Percentiles rank a stretch among this genome's conserved stretches.
Evolutionary conservation across 2,113 vertebrate genomes (phyloP).

Genomic region (Bubo bubo): DNA sequence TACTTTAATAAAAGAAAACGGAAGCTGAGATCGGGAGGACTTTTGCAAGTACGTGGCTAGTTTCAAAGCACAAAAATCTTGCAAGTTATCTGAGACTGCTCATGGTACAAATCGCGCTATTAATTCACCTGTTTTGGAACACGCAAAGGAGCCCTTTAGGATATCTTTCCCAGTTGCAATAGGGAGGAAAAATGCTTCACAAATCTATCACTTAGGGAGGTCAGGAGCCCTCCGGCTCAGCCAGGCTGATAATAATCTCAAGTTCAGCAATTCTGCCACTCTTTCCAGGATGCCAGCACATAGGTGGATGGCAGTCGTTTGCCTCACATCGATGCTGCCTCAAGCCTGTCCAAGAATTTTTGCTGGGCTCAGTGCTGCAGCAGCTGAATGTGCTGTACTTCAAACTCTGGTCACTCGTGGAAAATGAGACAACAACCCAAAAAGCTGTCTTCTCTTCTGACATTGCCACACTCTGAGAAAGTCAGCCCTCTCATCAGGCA

Average conservation of each 20-base stretch:
- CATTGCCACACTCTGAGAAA: slow-evolving; percentile 35
- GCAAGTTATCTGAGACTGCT: background rate
- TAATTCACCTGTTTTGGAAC: background rate
- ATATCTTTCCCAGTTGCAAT: background rate
- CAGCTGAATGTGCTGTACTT: background rate
- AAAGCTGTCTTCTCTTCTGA: background rate
- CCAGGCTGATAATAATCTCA: background rate
- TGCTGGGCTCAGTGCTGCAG: background rate
- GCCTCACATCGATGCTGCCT: background rate
- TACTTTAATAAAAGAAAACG: background rate
- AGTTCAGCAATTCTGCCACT: background rate
- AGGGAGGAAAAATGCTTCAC: background rate
- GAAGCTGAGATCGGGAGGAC: background rate
- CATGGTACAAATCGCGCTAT: background rate
- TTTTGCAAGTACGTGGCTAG: background rate
- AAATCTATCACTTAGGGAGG: background rate
- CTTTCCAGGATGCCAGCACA: background rate
- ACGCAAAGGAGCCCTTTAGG: background rate
- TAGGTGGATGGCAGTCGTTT: accelerated
- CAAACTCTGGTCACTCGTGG: background rate
- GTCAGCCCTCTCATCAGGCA: slow-evolving; percentile 27
- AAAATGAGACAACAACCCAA: background rate
- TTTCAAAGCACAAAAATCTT: background rate
- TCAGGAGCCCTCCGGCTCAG: background rate
- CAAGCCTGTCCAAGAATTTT: accelerated